Conservation (phyloP, 2,888 invertebrate genomes). For the Eulithis prunata region DNA sequence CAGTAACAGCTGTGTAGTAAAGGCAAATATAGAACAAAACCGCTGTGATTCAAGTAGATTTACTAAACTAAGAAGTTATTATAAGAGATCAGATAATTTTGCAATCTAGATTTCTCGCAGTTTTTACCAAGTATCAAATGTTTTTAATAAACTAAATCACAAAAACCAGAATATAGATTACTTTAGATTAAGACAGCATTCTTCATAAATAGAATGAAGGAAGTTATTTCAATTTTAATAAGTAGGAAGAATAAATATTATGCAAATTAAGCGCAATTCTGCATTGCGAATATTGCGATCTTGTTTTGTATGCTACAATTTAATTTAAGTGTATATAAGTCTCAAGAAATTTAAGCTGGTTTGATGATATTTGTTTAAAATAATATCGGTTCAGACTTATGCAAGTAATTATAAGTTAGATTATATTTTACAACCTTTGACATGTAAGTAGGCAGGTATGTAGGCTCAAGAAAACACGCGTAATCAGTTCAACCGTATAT, state of each 20-base stretch:
- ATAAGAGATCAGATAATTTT: too few species aligned
- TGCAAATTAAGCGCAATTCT: conserved; percentile 36
- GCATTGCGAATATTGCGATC: conserved; percentile 35
- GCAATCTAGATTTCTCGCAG: too few species aligned
- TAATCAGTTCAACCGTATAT: too few species aligned
- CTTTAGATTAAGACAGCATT: conserved; percentile 26
- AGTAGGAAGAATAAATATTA: conserved; percentile 38
- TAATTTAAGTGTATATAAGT: conserved; percentile 36
- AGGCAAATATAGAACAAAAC: too few species aligned
- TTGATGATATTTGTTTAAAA: conserved; percentile 31
- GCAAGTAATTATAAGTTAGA: conserved; percentile 21
- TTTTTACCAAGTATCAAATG: conserved; percentile 6
- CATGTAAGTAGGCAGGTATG: too few species aligned
- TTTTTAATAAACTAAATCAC: conserved; percentile 2
- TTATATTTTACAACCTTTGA: conserved; percentile 28
- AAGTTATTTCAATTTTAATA: conserved; percentile 40
- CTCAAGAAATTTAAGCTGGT: conserved; percentile 35
- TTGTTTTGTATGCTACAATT: conserved; percentile 35
- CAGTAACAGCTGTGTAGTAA: too few species aligned
- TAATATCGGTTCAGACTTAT: conserved; percentile 29
- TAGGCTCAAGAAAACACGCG: too few species aligned
- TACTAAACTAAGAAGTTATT: too few species aligned
- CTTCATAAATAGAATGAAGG: conserved; percentile 37
- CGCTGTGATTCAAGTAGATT: too few species aligned
- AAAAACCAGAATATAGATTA: conserved; percentile 18